Percentiles rank a stretch among this genome's conserved stretches.
These are phyloP conservation scores for Diploptera punctata DNA, from an alignment of 2,888 invertebrate species.

Conservation along the genomic window DNA sequence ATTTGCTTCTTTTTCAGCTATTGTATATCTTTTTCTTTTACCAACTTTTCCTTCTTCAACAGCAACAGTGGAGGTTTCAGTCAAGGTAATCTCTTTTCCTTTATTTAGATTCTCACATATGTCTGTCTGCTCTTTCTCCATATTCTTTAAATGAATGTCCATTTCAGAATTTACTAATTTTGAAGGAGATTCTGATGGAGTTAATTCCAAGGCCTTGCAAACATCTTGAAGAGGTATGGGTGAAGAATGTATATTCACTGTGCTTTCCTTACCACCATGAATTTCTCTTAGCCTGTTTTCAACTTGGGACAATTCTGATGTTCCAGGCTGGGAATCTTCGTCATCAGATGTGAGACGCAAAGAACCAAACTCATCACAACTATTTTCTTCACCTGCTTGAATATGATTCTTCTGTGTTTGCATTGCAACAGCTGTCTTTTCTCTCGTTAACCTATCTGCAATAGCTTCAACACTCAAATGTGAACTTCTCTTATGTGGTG, in stretches of 20 bases:
- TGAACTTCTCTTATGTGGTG: background rate
- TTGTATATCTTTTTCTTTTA: background rate
- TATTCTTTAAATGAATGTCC: too few relatives aligned
- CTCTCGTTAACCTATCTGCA: constrained; percentile 7
- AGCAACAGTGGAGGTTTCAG: too few relatives aligned
- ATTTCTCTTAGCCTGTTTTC: background rate
- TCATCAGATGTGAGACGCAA: constrained; percentile 23
- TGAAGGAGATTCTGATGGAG: background rate
- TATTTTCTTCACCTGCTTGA: background rate
- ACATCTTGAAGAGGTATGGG: background rate
- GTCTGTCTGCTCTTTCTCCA: too few relatives aligned
- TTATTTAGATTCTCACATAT: too few relatives aligned
- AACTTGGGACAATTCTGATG: background rate
- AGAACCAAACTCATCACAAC: constrained; percentile 25
- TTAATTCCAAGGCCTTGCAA: constrained; percentile 4
- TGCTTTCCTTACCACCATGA: constrained; percentile 2
- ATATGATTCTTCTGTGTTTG: background rate
- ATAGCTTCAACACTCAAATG: constrained; percentile 13
- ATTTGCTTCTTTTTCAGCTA: background rate
- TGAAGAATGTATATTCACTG: background rate
- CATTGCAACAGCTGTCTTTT: constrained; percentile 3
- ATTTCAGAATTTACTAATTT: background rate
- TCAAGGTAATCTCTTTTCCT: too few relatives aligned
- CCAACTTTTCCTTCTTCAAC: background rate
- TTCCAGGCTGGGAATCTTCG: background rate